Conservation (phyloP, 2,113 vertebrate species). For the Pogona vitticeps region DNA sequence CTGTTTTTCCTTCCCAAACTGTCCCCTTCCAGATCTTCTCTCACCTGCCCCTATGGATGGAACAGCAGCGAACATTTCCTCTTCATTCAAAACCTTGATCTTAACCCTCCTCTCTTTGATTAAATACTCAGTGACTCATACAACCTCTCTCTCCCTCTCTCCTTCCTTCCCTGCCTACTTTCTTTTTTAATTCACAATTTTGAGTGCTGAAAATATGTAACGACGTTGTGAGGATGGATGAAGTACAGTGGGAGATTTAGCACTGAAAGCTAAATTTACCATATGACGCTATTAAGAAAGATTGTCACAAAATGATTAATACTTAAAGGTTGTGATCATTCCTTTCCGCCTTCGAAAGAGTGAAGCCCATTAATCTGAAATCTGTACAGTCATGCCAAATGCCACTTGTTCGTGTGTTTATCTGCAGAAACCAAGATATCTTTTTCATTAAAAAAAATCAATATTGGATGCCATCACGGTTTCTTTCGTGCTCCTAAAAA, state of each 20-base stretch:
- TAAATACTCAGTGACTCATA: background rate
- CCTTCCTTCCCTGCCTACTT: background rate
- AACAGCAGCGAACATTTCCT: background rate
- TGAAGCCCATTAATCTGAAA: conserved; percentile 71
- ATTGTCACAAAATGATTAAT: conserved; percentile 73
- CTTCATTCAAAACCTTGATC: conserved; percentile 30
- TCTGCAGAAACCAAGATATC: conserved; percentile 33
- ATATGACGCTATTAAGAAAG: conserved; percentile 52
- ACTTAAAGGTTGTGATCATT: conserved; percentile 54
- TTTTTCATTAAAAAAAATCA: conserved; percentile 55
- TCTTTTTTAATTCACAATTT: conserved; percentile 5
- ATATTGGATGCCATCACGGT: conserved; percentile 18
- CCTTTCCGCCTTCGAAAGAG: conserved; percentile 53
- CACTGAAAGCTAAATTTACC: conserved; percentile 66
- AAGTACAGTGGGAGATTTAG: conserved; percentile 48
- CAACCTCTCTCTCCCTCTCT: too few species aligned
- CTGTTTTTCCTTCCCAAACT: too few species aligned
- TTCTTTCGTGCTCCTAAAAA: conserved; percentile 52
- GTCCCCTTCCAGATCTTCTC: background rate
- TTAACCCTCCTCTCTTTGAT: fast-evolving
- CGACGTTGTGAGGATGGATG: conserved; percentile 38
- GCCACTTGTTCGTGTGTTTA: conserved; percentile 63
- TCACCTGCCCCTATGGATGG: background rate
- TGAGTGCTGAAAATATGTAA: conserved; percentile 7
- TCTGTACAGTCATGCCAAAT: conserved; percentile 46